A percentile compares a stretch with the other conserved stretches of the same genome.
Conservation (phyloP, 2,888 invertebrate species). For the Scrobipalpa atriplicella region DNA sequence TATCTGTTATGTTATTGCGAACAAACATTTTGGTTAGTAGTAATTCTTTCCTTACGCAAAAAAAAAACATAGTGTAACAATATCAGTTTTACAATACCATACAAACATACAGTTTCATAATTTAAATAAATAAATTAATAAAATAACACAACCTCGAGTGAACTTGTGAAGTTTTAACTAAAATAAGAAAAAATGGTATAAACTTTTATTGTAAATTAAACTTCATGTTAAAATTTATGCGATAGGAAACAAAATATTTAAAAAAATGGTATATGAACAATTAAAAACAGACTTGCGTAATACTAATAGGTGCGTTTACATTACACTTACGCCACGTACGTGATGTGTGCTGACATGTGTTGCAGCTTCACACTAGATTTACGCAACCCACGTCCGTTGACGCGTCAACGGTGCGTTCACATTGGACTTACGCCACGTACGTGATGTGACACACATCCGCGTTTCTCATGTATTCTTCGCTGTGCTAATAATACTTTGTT, state of each 20-base stretch:
- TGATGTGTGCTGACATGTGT: too few relatives aligned
- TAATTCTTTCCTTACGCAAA: not conserved
- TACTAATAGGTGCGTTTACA: too few relatives aligned
- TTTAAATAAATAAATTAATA: slow-evolving; percentile 35
- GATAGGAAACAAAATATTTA: not conserved
- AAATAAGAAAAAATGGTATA: slow-evolving; percentile 33
- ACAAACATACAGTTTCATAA: slow-evolving; percentile 27
- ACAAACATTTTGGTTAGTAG: slow-evolving; percentile 47
- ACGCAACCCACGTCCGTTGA: too few relatives aligned
- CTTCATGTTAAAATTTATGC: slow-evolving; percentile 4
- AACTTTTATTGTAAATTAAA: slow-evolving; percentile 35
- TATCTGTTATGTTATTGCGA: slow-evolving; percentile 58
- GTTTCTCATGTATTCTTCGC: too few relatives aligned
- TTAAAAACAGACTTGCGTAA: not conserved
- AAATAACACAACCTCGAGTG: slow-evolving; percentile 75
- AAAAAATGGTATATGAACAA: not conserved
- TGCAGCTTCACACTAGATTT: too few relatives aligned
- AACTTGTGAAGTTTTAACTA: slow-evolving; percentile 52
- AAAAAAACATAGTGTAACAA: slow-evolving; percentile 23
- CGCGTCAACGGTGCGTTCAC: too few relatives aligned
- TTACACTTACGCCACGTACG: too few relatives aligned
- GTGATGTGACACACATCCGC: too few relatives aligned
- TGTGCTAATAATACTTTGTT: too few relatives aligned
- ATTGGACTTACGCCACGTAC: too few relatives aligned
- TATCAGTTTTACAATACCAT: slow-evolving; percentile 22